Percentiles rank a stretch among this genome's conserved stretches.
phyloP scores from a whole-genome alignment of 2,113 vertebrate genomes.

The Cebidichthys violaceus region DNA sequence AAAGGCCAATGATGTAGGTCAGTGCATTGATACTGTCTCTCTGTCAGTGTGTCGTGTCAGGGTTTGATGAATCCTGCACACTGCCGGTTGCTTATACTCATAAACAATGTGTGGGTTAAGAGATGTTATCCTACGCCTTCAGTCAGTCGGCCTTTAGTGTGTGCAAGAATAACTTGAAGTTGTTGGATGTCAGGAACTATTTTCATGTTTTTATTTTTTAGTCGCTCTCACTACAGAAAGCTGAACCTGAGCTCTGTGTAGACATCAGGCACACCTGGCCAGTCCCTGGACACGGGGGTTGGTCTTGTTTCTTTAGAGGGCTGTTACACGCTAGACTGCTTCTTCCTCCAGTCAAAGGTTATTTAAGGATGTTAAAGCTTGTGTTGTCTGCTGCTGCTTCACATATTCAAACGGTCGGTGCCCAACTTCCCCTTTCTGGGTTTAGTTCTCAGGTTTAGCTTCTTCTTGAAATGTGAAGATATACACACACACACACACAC shows the following conservation, averaged over 20 bases:
- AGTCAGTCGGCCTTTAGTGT: not conserved
- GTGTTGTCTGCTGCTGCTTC: not conserved
- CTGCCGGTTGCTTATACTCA: not conserved
- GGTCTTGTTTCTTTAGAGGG: constrained; percentile 16
- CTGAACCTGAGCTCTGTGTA: not conserved
- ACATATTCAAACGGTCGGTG: not conserved
- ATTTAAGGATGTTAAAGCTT: not conserved
- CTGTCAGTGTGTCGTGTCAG: not conserved
- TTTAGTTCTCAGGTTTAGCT: constrained; percentile 28
- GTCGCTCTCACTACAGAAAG: not conserved
- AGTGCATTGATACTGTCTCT: not conserved
- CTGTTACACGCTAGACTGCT: not conserved
- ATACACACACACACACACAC: no score
- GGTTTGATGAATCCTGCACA: not conserved
- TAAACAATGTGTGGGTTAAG: not conserved
- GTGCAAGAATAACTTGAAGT: not conserved
- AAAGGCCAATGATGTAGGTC: not conserved
- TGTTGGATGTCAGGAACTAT: not conserved
- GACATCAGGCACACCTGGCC: constrained; percentile 1
- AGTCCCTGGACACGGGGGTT: constrained; percentile 18
- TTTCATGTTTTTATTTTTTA: not conserved
- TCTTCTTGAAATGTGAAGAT: constrained; percentile 39
- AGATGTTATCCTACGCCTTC: not conserved
- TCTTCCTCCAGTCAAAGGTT: not conserved
- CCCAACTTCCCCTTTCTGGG: constrained; percentile 49